Evolutionary conservation across 2,797 vertebrate genomes (phyloP).

Genomic region (Champsocephalus esox): DNA sequence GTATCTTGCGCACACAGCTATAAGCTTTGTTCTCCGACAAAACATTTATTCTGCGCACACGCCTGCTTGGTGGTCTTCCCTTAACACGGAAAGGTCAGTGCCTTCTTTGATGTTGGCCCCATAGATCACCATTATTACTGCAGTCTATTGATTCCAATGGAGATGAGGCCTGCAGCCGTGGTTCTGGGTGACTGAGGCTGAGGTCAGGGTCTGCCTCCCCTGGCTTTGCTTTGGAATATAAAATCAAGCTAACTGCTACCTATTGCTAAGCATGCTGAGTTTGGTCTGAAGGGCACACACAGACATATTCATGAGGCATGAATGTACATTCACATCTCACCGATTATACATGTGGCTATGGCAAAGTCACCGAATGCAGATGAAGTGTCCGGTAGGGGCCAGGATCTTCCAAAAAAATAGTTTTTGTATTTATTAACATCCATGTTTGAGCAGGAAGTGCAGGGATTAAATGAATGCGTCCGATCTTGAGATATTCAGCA

Average conservation of each 20-base stretch:
- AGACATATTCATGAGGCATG: slow-evolving; percentile 31
- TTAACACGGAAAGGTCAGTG: slow-evolving; percentile 79
- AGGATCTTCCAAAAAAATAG: too few species aligned
- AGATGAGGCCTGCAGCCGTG: slow-evolving; percentile 78
- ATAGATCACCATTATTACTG: slow-evolving; percentile 89
- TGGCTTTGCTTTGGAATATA: slow-evolving; percentile 67
- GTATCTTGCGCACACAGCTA: slow-evolving; percentile 34
- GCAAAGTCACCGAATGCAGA: too few species aligned
- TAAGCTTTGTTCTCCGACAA: slow-evolving; percentile 65
- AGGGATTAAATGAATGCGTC: too few species aligned
- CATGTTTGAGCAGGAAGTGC: too few species aligned
- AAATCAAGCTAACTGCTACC: slow-evolving; percentile 68
- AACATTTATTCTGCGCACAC: slow-evolving; percentile 80
- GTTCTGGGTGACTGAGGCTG: slow-evolving; percentile 74
- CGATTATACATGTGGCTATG: slow-evolving; percentile 23
- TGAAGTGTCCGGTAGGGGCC: too few species aligned
- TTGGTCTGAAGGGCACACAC: slow-evolving; percentile 68
- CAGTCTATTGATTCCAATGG: slow-evolving; percentile 88
- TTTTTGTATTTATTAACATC: too few species aligned
- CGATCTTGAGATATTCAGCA: too few species aligned
- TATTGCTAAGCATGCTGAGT: slow-evolving; percentile 67
- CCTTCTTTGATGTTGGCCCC: slow-evolving; percentile 83
- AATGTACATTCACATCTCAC: slow-evolving; percentile 49
- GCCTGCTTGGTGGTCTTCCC: slow-evolving; percentile 61
- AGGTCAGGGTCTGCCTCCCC: slow-evolving; percentile 68